Evolutionary conservation across 2,113 vertebrate species (phyloP), one percentile per base, ranked within the genome.

Genomic region (Planiliza haematocheilus): DNA sequence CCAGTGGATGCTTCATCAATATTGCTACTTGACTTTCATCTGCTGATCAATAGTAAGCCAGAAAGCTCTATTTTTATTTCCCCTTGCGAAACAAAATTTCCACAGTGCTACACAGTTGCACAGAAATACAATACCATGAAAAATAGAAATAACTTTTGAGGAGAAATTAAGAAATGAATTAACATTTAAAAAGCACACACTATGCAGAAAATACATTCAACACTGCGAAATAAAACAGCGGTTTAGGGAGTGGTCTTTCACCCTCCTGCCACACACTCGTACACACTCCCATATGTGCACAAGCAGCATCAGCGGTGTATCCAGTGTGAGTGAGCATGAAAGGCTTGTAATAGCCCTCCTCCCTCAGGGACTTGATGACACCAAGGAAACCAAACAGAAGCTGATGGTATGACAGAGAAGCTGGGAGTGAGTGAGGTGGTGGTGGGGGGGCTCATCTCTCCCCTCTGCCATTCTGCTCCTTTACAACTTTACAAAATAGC

Each of bases 401-500:
- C 86, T 79, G 87, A 86, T 80, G 70, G 48, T 81, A 66, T 89
- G 85, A 84, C 87, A 86, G 79, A 79, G 70, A 64, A 56, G 39
- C 42, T 53, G 55, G 41, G 53, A 30, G 16, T 36, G 51, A 5
- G 43, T 14, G 42, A 12, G 52, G 17, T 43, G 62, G 50, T 18
- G 52, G 39, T 13, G 37, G 38, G 70, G 24, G 56, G 20, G 42
- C 39, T 69, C 79, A 46, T 74, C 68, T 36, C 74, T 81, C 84
- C 85, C 85, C 83, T 81, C 76, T 86, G 83, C 88, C 88, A 84
- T 92, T 91, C 83, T 90, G 81, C 88, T 91, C 89, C 88, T 93
- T 93, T 94, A 92, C 88, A 93, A 93, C 90, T 91, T 90, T 89
- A 93, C 93, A 94, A 94, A 93, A 94, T 94, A 92, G 94, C 86